phyloP scores from a whole-genome alignment of 2,113 vertebrate species.

The Turdus rufiventris region DNA sequence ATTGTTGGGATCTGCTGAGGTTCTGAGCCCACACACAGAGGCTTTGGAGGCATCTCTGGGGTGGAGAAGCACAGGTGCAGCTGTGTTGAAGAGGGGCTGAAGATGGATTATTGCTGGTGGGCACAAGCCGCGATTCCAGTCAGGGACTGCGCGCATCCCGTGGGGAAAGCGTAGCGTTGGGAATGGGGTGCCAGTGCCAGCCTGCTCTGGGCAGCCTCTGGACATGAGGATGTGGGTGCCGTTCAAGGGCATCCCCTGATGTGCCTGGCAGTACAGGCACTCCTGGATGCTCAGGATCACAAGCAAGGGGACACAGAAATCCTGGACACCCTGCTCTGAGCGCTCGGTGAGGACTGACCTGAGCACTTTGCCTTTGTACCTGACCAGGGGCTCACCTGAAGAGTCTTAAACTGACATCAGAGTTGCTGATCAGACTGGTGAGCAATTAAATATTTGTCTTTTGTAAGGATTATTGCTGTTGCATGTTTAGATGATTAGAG shows the following conservation, averaged over 20 bases:
- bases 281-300: background rate
- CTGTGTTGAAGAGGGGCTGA: background rate
- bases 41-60: background rate
- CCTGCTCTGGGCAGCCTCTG: background rate
- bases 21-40: accelerated
- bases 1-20: accelerated
- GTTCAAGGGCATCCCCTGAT: background rate
- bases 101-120: background rate
- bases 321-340: background rate
- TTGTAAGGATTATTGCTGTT: background rate
- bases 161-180: accelerated
- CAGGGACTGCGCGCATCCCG: accelerated
- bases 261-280: accelerated
- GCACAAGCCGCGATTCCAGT: background rate
- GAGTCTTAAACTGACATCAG: background rate
- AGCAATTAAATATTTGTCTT: background rate
- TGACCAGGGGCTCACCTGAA: background rate
- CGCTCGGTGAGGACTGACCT: accelerated
- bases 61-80: background rate
- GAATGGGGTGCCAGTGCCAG: background rate
- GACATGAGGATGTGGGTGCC: background rate
- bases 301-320: background rate
- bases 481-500: background rate
- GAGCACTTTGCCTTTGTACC: background rate
- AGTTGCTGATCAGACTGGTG: background rate